These are phyloP conservation scores for Taxidea taxus DNA, from an alignment of 2,113 vertebrate species.

Conservation along the genomic window DNA sequence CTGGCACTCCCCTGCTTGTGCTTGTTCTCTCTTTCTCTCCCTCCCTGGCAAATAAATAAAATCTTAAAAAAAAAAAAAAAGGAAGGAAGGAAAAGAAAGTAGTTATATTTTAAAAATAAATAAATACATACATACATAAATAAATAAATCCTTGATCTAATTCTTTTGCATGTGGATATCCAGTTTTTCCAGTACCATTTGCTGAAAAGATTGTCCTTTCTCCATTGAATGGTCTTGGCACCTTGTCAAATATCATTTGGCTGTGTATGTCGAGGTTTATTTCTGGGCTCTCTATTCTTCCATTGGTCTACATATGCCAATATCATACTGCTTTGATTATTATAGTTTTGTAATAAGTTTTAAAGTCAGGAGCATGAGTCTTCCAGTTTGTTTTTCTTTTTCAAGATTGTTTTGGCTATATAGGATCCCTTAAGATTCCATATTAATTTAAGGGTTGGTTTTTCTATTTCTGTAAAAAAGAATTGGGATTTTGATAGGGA, in stretches of 20 bases:
- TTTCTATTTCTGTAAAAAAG: neutral
- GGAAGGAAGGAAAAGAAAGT: too few species aligned
- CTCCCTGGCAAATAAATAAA: too few species aligned
- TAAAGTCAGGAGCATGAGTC: neutral
- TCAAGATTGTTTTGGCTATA: neutral
- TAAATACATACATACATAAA: too few species aligned
- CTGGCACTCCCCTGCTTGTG: too few species aligned
- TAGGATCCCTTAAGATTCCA: neutral
- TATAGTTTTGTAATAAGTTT: neutral
- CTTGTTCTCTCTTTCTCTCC: too few species aligned
- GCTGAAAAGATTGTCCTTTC: neutral
- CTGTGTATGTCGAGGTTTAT: neutral
- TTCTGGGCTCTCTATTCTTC: neutral
- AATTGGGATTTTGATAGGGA: neutral
- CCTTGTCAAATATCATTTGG: neutral
- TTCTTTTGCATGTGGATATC: neutral
- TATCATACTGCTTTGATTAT: neutral
- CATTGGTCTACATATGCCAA: neutral
- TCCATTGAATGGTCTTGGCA: neutral
- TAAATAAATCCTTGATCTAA: neutral
- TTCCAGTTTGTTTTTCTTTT: neutral
- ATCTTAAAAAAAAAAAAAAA: too few species aligned
- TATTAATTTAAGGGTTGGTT: too few species aligned
- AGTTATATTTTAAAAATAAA: too few species aligned
- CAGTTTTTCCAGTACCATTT: neutral